phyloP scores from a whole-genome alignment of 2,113 vertebrate species.

The Crotalus helleri region DNA sequence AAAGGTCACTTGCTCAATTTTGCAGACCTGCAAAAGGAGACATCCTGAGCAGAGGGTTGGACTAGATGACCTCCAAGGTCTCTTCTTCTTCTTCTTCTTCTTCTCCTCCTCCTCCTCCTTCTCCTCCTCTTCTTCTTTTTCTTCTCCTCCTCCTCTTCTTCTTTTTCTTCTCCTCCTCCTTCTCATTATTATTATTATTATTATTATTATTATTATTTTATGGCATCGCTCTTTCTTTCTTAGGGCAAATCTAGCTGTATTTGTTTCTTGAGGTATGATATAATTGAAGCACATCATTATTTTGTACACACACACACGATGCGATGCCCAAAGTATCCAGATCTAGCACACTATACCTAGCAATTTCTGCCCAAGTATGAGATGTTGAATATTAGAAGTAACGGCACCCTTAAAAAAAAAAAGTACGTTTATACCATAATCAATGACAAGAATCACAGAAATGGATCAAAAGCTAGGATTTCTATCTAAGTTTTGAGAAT shows the following conservation, averaged over 20 bases:
- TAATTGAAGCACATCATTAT: neutral
- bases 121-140: no score
- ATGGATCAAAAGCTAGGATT: neutral
- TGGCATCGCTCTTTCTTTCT: neutral
- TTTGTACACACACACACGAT: neutral
- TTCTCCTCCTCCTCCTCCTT: no score
- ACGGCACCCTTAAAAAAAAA: neutral
- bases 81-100: no score
- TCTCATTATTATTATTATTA: neutral
- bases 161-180: no score
- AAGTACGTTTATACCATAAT: neutral
- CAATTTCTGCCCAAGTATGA: neutral
- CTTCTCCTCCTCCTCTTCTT: accelerated
- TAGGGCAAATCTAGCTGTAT: neutral
- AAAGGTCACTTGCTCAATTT: neutral
- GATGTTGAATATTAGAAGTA: neutral
- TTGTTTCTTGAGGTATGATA: neutral
- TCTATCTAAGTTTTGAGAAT: neutral
- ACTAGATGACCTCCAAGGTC: no score
- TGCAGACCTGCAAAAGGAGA: neutral
- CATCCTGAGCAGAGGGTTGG: no score
- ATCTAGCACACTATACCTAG: neutral
- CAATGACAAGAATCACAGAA: neutral
- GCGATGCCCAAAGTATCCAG: neutral
- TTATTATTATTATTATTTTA: neutral